These are phyloP conservation scores for Papilio elwesi DNA, from an alignment of 2,888 invertebrate genomes.

Conservation along the genomic window DNA sequence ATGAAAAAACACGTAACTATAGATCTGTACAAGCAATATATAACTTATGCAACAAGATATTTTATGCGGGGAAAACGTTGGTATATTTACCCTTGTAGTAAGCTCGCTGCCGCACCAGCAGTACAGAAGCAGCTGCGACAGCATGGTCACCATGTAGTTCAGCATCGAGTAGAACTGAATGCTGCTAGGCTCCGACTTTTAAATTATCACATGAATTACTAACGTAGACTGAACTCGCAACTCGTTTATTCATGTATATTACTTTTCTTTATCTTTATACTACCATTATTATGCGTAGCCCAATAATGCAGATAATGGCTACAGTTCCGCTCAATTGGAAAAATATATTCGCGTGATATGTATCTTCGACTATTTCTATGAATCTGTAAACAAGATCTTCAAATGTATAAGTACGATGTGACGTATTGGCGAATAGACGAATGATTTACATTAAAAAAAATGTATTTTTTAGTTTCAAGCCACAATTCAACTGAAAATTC, in stretches of 20 bases:
- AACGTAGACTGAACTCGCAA: too few species aligned
- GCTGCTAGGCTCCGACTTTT: constrained; percentile 66
- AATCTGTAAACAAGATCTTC: constrained; percentile 63
- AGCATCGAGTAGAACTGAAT: constrained; percentile 75
- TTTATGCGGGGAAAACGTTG: not conserved
- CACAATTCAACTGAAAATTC: too few species aligned
- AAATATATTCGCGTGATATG: constrained; percentile 79
- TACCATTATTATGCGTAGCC: constrained; percentile 72
- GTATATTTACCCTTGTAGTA: constrained; percentile 62
- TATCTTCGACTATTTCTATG: constrained; percentile 72
- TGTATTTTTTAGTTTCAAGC: too few species aligned
- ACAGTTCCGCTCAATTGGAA: constrained; percentile 82
- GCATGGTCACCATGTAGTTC: constrained; percentile 77
- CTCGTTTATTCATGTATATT: not conserved
- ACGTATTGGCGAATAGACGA: too few species aligned
- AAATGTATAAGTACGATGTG: not conserved
- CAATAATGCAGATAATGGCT: constrained; percentile 74
- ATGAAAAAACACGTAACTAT: too few species aligned
- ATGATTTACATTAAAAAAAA: too few species aligned
- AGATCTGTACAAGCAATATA: too few species aligned
- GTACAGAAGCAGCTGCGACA: constrained; percentile 79
- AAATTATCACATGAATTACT: constrained; percentile 13
- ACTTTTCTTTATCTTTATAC: constrained; percentile 30
- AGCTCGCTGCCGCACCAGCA: constrained; percentile 83
- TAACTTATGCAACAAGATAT: too few species aligned